Conservation (phyloP, 2,797 vertebrate genomes). For the Siniperca scherzeri region DNA sequence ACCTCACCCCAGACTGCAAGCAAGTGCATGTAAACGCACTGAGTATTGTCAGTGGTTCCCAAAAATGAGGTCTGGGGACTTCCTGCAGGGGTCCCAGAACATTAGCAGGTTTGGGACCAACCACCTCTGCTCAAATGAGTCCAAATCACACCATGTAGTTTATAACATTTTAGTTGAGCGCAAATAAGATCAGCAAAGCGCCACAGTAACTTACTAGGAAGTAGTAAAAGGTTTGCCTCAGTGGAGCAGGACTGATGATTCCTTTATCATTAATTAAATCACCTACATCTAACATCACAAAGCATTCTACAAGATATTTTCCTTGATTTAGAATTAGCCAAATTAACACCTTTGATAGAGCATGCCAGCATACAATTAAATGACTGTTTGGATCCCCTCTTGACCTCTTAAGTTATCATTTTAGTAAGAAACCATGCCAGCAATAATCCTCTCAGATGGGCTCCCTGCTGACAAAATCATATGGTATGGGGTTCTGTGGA, state of each 20-base stretch:
- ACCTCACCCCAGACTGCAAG: constrained; percentile 56
- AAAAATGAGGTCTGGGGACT: neutral
- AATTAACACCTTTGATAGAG: neutral
- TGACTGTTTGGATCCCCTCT: neutral
- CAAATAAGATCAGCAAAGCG: neutral
- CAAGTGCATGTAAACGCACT: neutral
- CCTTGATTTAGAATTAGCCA: neutral
- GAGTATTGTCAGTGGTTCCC: neutral
- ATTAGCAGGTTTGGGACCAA: neutral
- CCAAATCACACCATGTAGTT: neutral
- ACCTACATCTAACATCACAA: neutral
- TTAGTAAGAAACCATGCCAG: constrained; percentile 17
- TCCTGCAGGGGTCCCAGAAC: neutral
- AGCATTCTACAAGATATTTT: neutral
- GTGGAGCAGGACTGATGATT: neutral
- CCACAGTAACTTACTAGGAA: neutral
- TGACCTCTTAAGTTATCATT: neutral
- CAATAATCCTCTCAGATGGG: constrained; percentile 17
- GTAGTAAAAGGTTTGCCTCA: neutral
- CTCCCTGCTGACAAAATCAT: constrained; percentile 27
- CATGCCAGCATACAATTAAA: neutral
- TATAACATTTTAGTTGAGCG: neutral
- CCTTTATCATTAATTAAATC: neutral
- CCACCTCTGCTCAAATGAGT: neutral
- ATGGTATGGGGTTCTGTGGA: constrained; percentile 33